Evolutionary conservation across 2,797 vertebrate genomes (phyloP).

Genomic region (Sorex maritimensis): DNA sequence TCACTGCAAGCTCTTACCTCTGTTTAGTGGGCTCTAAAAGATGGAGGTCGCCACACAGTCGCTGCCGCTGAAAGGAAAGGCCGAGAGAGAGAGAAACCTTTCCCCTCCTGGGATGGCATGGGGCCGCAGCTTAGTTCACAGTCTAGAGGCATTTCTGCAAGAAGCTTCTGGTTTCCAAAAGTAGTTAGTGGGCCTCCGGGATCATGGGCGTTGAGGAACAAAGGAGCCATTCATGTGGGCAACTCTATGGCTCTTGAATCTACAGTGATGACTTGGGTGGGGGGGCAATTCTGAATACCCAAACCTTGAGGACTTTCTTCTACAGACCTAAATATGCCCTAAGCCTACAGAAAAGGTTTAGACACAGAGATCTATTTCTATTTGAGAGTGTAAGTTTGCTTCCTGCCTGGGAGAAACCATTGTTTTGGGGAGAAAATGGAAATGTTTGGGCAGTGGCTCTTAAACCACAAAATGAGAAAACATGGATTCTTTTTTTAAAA

Average conservation of each 20-base stretch:
- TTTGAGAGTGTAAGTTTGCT: background rate
- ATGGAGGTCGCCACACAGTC: too few relatives aligned
- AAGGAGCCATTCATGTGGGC: too few relatives aligned
- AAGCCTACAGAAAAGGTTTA: background rate
- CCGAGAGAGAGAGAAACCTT: too few relatives aligned
- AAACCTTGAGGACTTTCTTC: background rate
- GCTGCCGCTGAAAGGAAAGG: too few relatives aligned
- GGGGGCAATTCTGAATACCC: constrained; percentile 7
- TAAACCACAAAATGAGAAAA: background rate
- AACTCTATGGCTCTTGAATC: background rate
- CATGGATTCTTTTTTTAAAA: background rate
- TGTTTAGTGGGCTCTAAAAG: too few relatives aligned
- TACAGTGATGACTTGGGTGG: background rate
- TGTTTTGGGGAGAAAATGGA: background rate
- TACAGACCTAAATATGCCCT: background rate
- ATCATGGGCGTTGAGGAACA: too few relatives aligned
- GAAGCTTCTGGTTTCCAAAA: too few relatives aligned
- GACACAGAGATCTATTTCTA: background rate
- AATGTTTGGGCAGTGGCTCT: background rate
- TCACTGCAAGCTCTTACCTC: too few relatives aligned
- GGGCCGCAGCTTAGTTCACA: too few relatives aligned
- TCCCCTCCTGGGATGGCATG: too few relatives aligned
- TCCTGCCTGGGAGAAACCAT: constrained; percentile 37
- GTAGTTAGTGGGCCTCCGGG: too few relatives aligned
- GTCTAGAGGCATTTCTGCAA: too few relatives aligned